Evolutionary conservation across 1,140 invertebrate genomes (phyloP).

Genomic region (Zaprionus kolodkinae): DNA sequence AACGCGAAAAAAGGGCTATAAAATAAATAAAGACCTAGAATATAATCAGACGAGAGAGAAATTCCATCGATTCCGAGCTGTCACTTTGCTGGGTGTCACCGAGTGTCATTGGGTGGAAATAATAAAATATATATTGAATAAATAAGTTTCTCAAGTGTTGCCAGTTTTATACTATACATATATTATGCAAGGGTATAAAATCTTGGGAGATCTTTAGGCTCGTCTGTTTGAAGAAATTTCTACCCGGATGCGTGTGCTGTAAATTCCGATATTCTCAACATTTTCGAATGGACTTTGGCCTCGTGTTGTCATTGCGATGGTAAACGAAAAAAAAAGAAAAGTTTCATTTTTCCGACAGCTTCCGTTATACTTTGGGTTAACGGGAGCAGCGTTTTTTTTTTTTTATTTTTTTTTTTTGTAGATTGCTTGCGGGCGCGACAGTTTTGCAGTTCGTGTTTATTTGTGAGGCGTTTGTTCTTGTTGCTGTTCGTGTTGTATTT

Average conservation of each 20-base stretch:
- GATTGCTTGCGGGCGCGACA: conserved; percentile 36
- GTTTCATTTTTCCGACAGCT: conserved; percentile 24
- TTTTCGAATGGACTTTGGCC: not conserved
- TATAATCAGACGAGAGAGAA: conserved; percentile 14
- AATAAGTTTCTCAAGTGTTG: not conserved
- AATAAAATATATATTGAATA: not conserved
- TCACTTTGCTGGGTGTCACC: conserved; percentile 13
- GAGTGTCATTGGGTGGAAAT: not conserved
- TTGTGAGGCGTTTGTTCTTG: conserved; percentile 27
- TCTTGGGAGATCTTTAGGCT: too few relatives aligned
- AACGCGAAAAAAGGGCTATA: conserved; percentile 56
- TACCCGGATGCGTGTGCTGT: too few relatives aligned
- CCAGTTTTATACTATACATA: too few relatives aligned
- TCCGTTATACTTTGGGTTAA: conserved; percentile 43
- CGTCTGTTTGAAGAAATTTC: too few relatives aligned
- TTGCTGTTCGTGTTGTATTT: conserved; percentile 26
- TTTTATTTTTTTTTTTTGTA: conserved; percentile 40
- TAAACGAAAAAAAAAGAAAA: not conserved
- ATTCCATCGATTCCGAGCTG: conserved; percentile 37
- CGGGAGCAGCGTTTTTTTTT: conserved; percentile 29
- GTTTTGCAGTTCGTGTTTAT: conserved; percentile 45
- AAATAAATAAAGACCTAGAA: conserved; percentile 63
- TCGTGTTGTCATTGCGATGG: not conserved
- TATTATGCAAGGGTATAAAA: too few relatives aligned
- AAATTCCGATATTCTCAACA: not conserved